Evolutionary conservation across 2,888 invertebrate genomes (phyloP), one percentile per base, ranked within the genome.

Genomic region (Tetheella fluctuosa): DNA sequence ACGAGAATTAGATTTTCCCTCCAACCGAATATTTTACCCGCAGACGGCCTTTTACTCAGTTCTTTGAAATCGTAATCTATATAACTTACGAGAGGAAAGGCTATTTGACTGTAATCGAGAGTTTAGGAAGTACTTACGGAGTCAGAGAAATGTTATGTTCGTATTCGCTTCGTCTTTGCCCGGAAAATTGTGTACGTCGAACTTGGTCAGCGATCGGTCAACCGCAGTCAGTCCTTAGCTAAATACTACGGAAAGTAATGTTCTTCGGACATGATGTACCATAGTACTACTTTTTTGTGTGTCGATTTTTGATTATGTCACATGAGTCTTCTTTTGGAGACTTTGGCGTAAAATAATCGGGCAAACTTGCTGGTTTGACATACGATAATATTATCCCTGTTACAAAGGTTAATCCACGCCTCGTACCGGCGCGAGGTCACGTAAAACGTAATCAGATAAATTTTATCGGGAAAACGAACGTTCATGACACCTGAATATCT

Each of bases 81-180:
- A 67, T 67, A 71, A 69, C 71, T 73, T 73, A 71, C 63, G 71
- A 73, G 64, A 60, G 62, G 34, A 69, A 8, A 59, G 60, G 61
- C 17, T 30, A 17, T 54, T 67, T 69, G 57, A 65, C 71, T 61
- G 73, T 71, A 73, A 73, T 73, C 70, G 64, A 64, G 69, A 61
- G 62, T 64, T 67, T 59, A 70, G 61, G 63, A 68, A 58, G 48
- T 48, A 48, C 48, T 20, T 48, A 67, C 61, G 25, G 55, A 58
- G 68, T 62, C 62, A 69, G 61, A 60, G 58, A 67, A 67, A 67
- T 69, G 59, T 60, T 65, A 64, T 10, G 53, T 69, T 28, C 48
- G 48, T 48, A 48, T 7, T 62, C 60, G 57, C 60, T 71, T 66
- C 65, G 61, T 61, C 64, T 68, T 64, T 23, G 13, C 13, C 13